Evolutionary conservation across 2,888 invertebrate species (phyloP).

Genomic region (Empis stercorea): DNA sequence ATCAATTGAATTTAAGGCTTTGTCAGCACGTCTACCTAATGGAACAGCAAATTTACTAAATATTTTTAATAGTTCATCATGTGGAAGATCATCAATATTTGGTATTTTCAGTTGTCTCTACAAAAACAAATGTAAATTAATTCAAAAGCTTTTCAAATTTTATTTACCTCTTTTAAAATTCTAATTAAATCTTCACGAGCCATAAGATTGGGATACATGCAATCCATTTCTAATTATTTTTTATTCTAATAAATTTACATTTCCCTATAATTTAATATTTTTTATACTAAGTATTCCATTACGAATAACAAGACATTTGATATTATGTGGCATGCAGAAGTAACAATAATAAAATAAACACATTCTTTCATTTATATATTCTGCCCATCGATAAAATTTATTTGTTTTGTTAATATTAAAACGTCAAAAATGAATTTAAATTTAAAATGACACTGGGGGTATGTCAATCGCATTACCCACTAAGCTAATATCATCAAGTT

Average conservation of each 20-base stretch:
- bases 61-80: constrained; percentile 18
- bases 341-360: too few species aligned
- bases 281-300: too few species aligned
- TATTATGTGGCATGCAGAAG: too few species aligned
- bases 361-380: too few species aligned
- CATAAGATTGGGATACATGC: constrained; percentile 14
- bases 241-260: constrained; percentile 6
- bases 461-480: too few species aligned
- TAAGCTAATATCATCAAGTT: too few species aligned
- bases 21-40: constrained; percentile 13
- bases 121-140: constrained; percentile 4
- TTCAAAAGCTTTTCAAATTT: background rate
- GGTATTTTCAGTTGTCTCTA: constrained; percentile 20
- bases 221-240: constrained; percentile 15
- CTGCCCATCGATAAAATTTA: too few species aligned
- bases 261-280: background rate
- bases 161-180: constrained; percentile 20
- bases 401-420: too few species aligned
- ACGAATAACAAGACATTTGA: too few species aligned
- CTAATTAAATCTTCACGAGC: constrained; percentile 17
- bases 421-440: too few species aligned
- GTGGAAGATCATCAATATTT: constrained; percentile 16
- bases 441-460: too few species aligned
- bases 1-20: background rate
- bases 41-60: constrained; percentile 23